Conservation (phyloP, 2,797 vertebrate species). For the Tapirus indicus region DNA sequence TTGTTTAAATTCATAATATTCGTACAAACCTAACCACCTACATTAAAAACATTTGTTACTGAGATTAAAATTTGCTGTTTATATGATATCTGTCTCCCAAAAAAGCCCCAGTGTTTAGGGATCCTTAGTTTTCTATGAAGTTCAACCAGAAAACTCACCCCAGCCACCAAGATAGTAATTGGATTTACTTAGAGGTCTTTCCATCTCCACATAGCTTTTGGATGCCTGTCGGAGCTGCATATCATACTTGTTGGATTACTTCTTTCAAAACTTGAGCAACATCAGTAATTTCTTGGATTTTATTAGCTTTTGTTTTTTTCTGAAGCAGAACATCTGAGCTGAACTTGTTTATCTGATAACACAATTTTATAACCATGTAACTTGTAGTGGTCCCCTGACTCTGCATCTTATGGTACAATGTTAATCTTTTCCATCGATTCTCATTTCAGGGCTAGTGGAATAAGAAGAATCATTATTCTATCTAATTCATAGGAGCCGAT, state of each 20-base stretch:
- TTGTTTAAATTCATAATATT: conserved; percentile 64
- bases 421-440: neutral
- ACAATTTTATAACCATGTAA: conserved; percentile 34
- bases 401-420: neutral
- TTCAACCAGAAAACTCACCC: neutral
- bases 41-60: conserved; percentile 54
- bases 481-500: neutral
- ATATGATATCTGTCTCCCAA: neutral
- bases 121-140: conserved; percentile 29
- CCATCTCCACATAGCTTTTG: neutral
- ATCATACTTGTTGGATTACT: neutral
- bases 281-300: conserved; percentile 20
- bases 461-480: neutral
- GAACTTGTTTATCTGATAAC: conserved; percentile 36
- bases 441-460: conserved; percentile 4
- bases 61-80: conserved; percentile 65
- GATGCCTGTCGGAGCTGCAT: neutral
- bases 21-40: neutral
- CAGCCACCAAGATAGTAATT: neutral
- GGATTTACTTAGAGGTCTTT: conserved; percentile 11
- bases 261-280: neutral
- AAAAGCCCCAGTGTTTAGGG: neutral
- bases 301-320: conserved; percentile 29
- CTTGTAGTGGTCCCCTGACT: neutral
- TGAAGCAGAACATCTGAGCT: neutral